phyloP scores from a whole-genome alignment of 2,888 invertebrate species.

The Drosophila demipolita region DNA sequence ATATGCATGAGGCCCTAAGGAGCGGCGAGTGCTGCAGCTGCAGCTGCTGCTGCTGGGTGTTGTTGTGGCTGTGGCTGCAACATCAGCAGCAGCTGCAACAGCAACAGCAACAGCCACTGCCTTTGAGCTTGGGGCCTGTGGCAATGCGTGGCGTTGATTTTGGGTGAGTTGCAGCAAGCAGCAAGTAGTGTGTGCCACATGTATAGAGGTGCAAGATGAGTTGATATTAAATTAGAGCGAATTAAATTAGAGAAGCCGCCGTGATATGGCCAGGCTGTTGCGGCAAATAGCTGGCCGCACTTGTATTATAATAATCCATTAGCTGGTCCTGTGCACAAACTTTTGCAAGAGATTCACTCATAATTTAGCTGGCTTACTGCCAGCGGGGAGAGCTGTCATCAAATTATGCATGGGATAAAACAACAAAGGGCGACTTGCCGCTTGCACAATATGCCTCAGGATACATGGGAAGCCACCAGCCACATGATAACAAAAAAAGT shows the following conservation, averaged over 20 bases:
- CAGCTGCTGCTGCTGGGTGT: constrained; percentile 6
- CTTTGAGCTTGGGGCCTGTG: constrained; percentile 20
- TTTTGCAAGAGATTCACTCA: constrained; percentile 34
- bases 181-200: neutral
- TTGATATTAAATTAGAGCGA: constrained; percentile 62
- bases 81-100: too few species aligned
- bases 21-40: constrained; percentile 60
- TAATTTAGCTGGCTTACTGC: constrained; percentile 32
- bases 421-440: constrained; percentile 46
- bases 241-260: constrained; percentile 54
- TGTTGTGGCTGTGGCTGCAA: too few species aligned
- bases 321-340: constrained; percentile 22
- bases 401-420: constrained; percentile 66
- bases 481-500: neutral
- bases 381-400: constrained; percentile 35
- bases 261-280: constrained; percentile 15
- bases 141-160: constrained; percentile 56
- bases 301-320: constrained; percentile 26
- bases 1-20: constrained; percentile 78
- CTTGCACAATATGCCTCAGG: constrained; percentile 30
- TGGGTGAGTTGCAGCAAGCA: constrained; percentile 14
- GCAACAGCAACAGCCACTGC: constrained; percentile 13
- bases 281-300: neutral
- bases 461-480: constrained; percentile 11
- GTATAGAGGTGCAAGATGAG: constrained; percentile 39